Evolutionary conservation across 1,140 invertebrate genomes (phyloP).

Genomic region (Aphelinus atriplicis): DNA sequence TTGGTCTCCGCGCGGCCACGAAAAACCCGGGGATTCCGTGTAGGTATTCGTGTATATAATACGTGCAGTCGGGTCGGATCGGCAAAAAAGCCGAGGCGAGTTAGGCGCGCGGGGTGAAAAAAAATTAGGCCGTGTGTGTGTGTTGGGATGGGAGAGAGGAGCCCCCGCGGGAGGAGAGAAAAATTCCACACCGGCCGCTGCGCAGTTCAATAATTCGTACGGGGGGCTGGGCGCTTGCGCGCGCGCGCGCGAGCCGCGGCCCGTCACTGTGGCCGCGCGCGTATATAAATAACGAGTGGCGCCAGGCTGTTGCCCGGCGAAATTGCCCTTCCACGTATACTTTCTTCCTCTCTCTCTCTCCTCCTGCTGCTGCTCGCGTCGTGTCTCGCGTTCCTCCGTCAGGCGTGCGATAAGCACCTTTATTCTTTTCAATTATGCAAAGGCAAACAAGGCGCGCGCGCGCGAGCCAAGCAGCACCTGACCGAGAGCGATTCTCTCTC

Average conservation of each 20-base stretch:
- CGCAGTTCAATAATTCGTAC: too few relatives aligned
- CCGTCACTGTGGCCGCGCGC: background rate
- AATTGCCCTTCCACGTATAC: conserved; percentile 12
- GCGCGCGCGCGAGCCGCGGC: background rate
- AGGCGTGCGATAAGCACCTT: conserved; percentile 22
- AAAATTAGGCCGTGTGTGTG: too few relatives aligned
- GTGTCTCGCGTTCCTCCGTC: background rate
- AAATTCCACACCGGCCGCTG: too few relatives aligned
- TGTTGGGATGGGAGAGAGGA: too few relatives aligned
- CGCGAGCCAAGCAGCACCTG: conserved; percentile 2
- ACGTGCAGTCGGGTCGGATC: too few relatives aligned
- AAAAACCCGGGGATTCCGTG: background rate
- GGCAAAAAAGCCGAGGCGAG: too few relatives aligned
- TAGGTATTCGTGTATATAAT: background rate
- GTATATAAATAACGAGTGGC: conserved; percentile 62
- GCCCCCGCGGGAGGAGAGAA: too few relatives aligned
- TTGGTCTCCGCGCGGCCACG: too few relatives aligned
- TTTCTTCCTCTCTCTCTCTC: too few relatives aligned
- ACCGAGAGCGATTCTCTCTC: conserved; percentile 7
- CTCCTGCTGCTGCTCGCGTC: too few relatives aligned
- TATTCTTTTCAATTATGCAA: conserved; percentile 42
- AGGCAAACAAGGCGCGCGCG: conserved; percentile 30
- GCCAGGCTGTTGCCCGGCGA: conserved; percentile 47
- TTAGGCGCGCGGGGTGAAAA: too few relatives aligned
- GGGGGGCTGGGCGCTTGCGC: too few relatives aligned